Evolutionary conservation across 2,888 invertebrate genomes (phyloP).

Genomic region (Cosmia pyralina): DNA sequence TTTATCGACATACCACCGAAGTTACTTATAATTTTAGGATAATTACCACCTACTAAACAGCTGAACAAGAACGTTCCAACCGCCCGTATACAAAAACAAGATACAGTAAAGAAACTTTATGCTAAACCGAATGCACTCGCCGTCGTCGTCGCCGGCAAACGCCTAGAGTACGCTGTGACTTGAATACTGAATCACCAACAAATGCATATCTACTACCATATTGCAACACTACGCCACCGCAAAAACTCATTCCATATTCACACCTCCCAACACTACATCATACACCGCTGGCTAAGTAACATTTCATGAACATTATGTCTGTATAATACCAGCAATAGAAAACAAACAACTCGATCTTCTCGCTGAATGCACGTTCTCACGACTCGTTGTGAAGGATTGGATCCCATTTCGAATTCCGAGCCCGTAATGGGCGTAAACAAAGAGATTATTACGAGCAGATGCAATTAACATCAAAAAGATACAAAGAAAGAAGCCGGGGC

Average conservation of each 20-base stretch:
- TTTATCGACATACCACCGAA: too few species aligned
- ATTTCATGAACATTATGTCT: rapidly evolving
- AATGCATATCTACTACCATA: slow-evolving; percentile 71
- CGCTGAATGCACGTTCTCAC: background rate
- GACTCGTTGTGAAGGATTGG: slow-evolving; percentile 57
- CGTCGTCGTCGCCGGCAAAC: slow-evolving; percentile 73
- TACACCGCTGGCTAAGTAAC: slow-evolving; percentile 12
- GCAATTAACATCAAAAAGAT: slow-evolving; percentile 70
- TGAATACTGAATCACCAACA: slow-evolving; percentile 76
- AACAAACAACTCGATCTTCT: background rate
- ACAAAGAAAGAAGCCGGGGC: slow-evolving; percentile 60
- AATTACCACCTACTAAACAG: too few species aligned
- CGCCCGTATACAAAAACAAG: slow-evolving; percentile 66
- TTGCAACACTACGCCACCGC: slow-evolving; percentile 57
- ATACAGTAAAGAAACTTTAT: slow-evolving; percentile 75
- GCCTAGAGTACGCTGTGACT: slow-evolving; percentile 77
- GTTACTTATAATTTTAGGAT: too few species aligned
- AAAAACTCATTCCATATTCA: slow-evolving; percentile 49
- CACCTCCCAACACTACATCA: slow-evolving; percentile 25
- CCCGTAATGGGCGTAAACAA: slow-evolving; percentile 75
- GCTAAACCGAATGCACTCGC: slow-evolving; percentile 80
- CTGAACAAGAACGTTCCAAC: slow-evolving; percentile 37
- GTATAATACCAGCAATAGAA: slow-evolving; percentile 33
- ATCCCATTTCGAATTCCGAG: slow-evolving; percentile 70
- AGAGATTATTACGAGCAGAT: slow-evolving; percentile 69